These are phyloP conservation scores for Berghia stephanieae DNA, from an alignment of 1,140 invertebrate genomes.

Conservation along the genomic window DNA sequence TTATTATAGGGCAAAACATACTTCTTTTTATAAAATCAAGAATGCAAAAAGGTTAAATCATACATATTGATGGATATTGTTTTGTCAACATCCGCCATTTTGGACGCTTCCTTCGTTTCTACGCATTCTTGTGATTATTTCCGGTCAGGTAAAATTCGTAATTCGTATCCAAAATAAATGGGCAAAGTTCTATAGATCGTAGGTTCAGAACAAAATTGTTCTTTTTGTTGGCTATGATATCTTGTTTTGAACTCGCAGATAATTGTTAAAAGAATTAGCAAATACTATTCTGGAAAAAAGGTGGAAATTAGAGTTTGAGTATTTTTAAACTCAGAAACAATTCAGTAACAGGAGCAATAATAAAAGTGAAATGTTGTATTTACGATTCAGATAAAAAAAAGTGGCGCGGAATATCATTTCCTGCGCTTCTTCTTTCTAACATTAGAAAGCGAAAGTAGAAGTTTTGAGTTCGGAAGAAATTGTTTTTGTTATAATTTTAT, in stretches of 20 bases:
- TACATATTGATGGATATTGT: too few relatives aligned
- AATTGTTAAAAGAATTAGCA: background rate
- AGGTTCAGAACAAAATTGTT: too few relatives aligned
- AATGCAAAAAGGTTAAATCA: background rate
- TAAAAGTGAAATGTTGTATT: too few relatives aligned
- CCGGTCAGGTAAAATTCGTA: background rate
- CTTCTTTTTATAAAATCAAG: background rate
- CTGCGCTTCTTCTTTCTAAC: too few relatives aligned
- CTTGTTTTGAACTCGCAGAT: background rate
- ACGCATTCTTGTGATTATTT: background rate
- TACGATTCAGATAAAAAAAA: too few relatives aligned
- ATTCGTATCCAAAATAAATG: background rate
- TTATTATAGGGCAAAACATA: background rate
- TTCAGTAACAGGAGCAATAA: too few relatives aligned
- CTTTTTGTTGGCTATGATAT: background rate
- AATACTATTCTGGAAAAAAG: background rate
- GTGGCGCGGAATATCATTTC: too few relatives aligned
- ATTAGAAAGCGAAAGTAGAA: too few relatives aligned
- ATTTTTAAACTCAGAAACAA: too few relatives aligned
- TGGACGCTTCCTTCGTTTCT: constrained; percentile 31
- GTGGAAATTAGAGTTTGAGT: too few relatives aligned
- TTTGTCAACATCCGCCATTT: constrained; percentile 7
- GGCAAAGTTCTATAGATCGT: background rate
- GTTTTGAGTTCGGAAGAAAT: too few relatives aligned
- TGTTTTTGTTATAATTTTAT: too few relatives aligned